Evolutionary conservation across 1,140 invertebrate genomes (phyloP).

Genomic region (Sarcophaga peregrina): DNA sequence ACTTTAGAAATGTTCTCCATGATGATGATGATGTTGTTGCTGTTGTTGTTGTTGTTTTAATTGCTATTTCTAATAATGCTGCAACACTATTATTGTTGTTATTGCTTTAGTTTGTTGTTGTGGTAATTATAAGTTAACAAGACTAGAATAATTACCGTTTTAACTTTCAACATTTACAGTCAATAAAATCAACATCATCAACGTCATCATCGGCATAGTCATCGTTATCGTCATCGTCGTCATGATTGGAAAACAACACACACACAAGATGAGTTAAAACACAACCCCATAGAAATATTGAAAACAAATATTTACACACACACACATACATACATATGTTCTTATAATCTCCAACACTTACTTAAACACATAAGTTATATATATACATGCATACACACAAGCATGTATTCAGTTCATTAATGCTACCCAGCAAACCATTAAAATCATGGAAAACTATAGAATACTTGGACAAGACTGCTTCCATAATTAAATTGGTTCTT

Average conservation of each 20-base stretch:
- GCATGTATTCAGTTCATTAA: too few species aligned
- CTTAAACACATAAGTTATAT: not conserved
- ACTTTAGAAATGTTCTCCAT: too few species aligned
- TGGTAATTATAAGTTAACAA: slow-evolving; percentile 27
- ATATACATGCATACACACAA: too few species aligned
- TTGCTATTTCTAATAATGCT: too few species aligned
- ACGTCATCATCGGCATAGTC: too few species aligned
- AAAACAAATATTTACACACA: not conserved
- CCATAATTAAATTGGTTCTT: too few species aligned
- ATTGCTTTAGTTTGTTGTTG: not conserved
- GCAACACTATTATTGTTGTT: not conserved
- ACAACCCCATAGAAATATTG: not conserved
- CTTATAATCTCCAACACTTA: not conserved
- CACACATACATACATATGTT: not conserved
- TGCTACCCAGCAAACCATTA: too few species aligned
- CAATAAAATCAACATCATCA: slow-evolving; percentile 34
- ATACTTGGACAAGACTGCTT: too few species aligned
- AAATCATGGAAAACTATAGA: too few species aligned
- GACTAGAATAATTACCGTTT: slow-evolving; percentile 40
- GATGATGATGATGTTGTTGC: too few species aligned
- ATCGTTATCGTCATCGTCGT: not conserved
- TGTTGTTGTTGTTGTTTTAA: too few species aligned
- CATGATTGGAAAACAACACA: slow-evolving; percentile 35
- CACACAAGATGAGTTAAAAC: not conserved
- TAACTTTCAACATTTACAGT: slow-evolving; percentile 38